Evolutionary conservation across 2,888 invertebrate genomes (phyloP).

Genomic region (Platycnemis pennipes): DNA sequence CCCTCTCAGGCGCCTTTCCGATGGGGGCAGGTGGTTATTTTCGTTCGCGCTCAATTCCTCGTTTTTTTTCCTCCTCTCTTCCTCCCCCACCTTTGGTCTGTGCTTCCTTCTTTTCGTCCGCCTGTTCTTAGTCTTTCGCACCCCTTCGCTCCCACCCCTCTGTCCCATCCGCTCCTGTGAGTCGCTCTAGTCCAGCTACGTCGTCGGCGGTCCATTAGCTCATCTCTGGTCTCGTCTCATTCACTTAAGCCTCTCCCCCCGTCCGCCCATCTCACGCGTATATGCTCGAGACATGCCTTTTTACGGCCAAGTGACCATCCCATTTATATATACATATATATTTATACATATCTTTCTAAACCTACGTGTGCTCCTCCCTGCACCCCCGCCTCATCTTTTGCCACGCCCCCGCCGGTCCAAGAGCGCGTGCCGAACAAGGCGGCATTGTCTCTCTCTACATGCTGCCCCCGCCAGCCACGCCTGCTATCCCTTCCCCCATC

Average conservation of each 20-base stretch:
- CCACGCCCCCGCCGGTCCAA: not conserved
- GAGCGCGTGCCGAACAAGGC: not conserved
- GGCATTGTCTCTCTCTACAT: not conserved
- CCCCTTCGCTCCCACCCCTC: not conserved
- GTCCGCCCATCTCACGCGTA: not conserved
- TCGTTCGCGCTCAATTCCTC: not conserved
- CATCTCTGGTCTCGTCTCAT: not conserved
- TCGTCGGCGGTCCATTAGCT: not conserved
- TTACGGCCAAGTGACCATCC: too few species aligned
- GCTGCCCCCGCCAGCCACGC: not conserved
- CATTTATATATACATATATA: too few species aligned
- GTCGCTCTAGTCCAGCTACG: not conserved
- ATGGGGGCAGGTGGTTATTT: conserved; percentile 9
- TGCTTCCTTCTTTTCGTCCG: not conserved
- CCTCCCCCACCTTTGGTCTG: not conserved
- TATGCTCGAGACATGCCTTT: too few species aligned
- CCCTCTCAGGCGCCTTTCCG: not conserved
- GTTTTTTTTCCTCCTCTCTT: too few species aligned
- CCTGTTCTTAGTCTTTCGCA: not conserved
- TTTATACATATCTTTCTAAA: too few species aligned
- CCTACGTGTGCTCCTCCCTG: too few species aligned
- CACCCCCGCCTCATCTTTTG: not conserved
- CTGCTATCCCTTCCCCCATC: not conserved
- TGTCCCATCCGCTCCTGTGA: not conserved
- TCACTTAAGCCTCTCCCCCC: not conserved